These are phyloP conservation scores for Byasa hedistus DNA, from an alignment of 2,888 invertebrate genomes.

Conservation along the genomic window DNA sequence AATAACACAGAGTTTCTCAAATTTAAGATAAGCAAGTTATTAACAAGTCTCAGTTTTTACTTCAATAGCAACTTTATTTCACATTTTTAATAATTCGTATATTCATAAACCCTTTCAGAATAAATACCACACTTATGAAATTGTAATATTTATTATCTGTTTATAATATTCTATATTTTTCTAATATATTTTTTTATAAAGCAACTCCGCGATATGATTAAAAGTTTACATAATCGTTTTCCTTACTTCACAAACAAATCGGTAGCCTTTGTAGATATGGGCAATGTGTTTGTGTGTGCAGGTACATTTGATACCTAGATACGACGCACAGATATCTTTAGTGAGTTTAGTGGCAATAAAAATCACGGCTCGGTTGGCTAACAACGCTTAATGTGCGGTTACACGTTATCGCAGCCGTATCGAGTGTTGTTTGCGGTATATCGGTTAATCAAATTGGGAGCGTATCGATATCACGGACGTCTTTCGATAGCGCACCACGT, in stretches of 20 bases:
- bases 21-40: too few relatives aligned
- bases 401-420: constrained; percentile 70
- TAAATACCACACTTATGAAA: too few relatives aligned
- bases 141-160: too few relatives aligned
- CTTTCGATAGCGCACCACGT: constrained; percentile 65
- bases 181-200: neutral
- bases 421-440: constrained; percentile 69
- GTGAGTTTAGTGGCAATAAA: constrained; percentile 70
- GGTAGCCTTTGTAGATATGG: constrained; percentile 31
- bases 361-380: constrained; percentile 72
- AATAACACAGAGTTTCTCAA: too few relatives aligned
- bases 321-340: constrained; percentile 53
- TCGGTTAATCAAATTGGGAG: constrained; percentile 77
- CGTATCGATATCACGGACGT: constrained; percentile 71
- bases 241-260: constrained; percentile 24
- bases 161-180: neutral
- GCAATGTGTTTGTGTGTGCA: neutral
- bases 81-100: too few relatives aligned
- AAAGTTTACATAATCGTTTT: neutral
- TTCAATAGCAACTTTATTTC: too few relatives aligned
- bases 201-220: neutral
- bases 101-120: too few relatives aligned
- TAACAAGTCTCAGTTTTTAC: too few relatives aligned
- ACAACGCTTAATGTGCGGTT: constrained; percentile 71
- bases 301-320: constrained; percentile 39